phyloP scores from a whole-genome alignment of 2,888 invertebrate genomes.

The Aphodius granarius region DNA sequence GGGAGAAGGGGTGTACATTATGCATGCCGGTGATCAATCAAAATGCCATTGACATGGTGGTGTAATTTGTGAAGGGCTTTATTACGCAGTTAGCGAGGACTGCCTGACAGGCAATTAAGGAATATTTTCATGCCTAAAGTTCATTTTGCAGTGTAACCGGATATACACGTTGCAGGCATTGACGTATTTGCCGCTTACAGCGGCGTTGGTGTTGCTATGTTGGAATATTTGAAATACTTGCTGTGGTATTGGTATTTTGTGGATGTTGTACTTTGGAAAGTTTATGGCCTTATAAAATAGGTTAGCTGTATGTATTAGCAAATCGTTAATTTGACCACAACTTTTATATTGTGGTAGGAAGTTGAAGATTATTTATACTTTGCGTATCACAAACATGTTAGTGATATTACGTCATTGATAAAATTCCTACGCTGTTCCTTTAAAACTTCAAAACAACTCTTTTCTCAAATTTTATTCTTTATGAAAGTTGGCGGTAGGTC shows the following conservation, averaged over 20 bases:
- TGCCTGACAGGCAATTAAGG: constrained; percentile 4
- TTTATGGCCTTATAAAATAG: not conserved
- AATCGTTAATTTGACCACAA: not conserved
- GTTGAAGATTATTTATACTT: not conserved
- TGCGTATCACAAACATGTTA: not conserved
- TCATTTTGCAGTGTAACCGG: not conserved
- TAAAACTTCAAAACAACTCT: not conserved
- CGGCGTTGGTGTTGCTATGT: not conserved
- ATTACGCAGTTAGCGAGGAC: constrained; percentile 18
- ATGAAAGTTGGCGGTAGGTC: too few relatives aligned
- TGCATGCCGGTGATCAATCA: constrained; percentile 20
- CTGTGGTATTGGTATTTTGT: not conserved
- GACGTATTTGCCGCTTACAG: not conserved
- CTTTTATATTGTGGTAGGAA: not conserved
- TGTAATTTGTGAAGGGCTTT: constrained; percentile 20
- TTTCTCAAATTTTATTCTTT: not conserved
- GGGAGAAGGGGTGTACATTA: not conserved
- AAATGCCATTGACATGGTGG: constrained; percentile 23
- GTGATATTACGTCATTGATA: not conserved
- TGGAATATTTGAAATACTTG: not conserved
- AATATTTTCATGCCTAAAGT: constrained; percentile 4
- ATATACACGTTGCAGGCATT: not conserved
- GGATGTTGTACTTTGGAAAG: not conserved
- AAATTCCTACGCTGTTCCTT: not conserved
- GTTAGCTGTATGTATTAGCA: not conserved